Evolutionary conservation across 2,797 vertebrate genomes (phyloP).

Genomic region (Spatula clypeata): DNA sequence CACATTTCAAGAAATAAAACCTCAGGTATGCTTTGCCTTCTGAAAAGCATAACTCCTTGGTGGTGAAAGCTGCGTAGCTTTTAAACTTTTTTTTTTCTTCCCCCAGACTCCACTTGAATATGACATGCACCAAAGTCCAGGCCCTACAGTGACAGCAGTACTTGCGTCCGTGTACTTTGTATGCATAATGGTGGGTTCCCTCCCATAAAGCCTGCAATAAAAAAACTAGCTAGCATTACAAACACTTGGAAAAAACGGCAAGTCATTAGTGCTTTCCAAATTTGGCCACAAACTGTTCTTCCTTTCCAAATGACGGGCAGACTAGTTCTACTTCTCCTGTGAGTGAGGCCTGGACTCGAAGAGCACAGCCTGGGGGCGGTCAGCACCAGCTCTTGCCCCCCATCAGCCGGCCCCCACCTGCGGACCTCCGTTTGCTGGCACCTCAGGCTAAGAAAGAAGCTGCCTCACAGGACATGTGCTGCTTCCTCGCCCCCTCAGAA

Average conservation of each 20-base stretch:
- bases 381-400: too few species aligned
- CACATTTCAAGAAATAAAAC: background rate
- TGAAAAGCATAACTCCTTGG: background rate
- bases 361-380: too few species aligned
- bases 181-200: rapidly evolving
- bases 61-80: background rate
- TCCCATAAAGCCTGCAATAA: background rate
- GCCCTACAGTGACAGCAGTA: background rate
- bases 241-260: rapidly evolving
- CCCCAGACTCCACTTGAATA: background rate
- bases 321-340: background rate
- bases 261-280: background rate
- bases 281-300: background rate
- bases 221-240: background rate
- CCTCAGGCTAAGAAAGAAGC: rapidly evolving
- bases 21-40: rapidly evolving
- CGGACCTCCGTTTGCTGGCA: background rate
- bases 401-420: background rate
- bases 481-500: rapidly evolving
- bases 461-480: background rate
- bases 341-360: background rate
- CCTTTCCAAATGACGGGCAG: background rate
- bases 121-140: background rate
- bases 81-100: rapidly evolving
- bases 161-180: too few species aligned